Base-by-base conservation (phyloP, 30 jellyfish, hydroid and myxozoan genomes). In the Cassiopea andromeda region DNA sequence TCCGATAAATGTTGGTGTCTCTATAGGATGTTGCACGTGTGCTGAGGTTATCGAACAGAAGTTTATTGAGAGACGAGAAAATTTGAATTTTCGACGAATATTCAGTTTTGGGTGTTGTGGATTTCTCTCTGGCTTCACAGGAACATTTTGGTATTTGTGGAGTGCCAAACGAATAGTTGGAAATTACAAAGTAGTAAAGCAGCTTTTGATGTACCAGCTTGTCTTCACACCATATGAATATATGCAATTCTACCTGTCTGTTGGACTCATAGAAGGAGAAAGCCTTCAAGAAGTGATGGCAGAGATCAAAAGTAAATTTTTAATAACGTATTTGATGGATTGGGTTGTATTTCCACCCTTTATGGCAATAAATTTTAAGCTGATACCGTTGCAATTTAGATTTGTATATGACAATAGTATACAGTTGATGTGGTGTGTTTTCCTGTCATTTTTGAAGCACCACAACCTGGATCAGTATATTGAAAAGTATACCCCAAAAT, bases 41-140 rank as follows among this genome's bases (percentile, higher is more conserved):
- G 93, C 93, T 1, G 93, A 86, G 44, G 54, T 86, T n/a, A 86
- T 86, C 46, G 93, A 86, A 73, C 93, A 86, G 85, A 86, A 86
- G 46, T 13, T 86, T 4, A 61, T 86, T 44, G 93, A 86, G 69
- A 48, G 75, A 48, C 60, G 57, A 48, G 71, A 77, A 46, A 59
- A 67, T 3, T 38, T 86, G 27, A 77, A 77, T 76, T 50, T 73
- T 47, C 66, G 93, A 19, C 54, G 93, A 46, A 70, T 86, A 1
- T 86, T 86, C 60, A 86, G 93, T 48, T 73, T 86, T 85, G 93
- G 88, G 7, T 66, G 82, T 48, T 75, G 89, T 72, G 93, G 93
- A 60, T 78, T 86, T 17, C 83, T 86, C 64, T 86, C 93, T n/a
- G 93, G 93, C n/a, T 86, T 86, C 59, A 76, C 89, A 16, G 85